Evolutionary conservation across 2,888 invertebrate genomes (phyloP), one percentile per base, ranked within the genome.

Genomic region (Drosophila quasianomalipes): DNA sequence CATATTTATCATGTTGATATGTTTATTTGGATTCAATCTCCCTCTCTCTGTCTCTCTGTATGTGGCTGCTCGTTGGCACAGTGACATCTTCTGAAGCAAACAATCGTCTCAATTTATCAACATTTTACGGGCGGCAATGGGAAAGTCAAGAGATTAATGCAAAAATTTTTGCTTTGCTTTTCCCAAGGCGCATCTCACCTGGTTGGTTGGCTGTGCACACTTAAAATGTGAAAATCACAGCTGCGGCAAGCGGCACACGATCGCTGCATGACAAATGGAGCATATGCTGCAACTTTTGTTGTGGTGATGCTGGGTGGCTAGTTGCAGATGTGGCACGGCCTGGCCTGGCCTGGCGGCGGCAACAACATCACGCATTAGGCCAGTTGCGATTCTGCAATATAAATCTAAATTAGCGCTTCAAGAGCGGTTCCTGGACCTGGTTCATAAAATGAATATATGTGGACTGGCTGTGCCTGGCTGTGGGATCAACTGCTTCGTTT

Each of bases 361-460:
- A 74, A 75, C 81, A 75, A 84, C 77, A 86, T 88, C 91, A 91
- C 91, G 91, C 91, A 92, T 91, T 82, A 83, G 81, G 66, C 66
- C 14, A 66, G 81, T 85, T 83, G 81, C 84, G 80, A 82, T 83
- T 82, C 85, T 85, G 70, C 75, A 75, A 69, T 82, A 92, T 91
- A 91, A 92, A 91, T 91, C 91, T 91, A 85, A 91, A 92, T 87
- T 92, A 89, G 88, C 77, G 76, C 79, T 78, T 69, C 67, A 74
- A 66, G 16, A 70, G 79, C 77, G 74, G 65, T 81, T 82, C 74
- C 87, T 77, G 89, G 79, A 62, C 64, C 69, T 57, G 70, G 71
- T 57, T 68, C 52, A 58, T 52, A 51, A 54, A 37, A 14, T 35
- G 51, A 57, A 53, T 65, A 37, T 4, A 28, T 30, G 14, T 30